A percentile compares a stretch with the other conserved stretches of the same genome.
These are phyloP conservation scores for Acleris sparsana DNA, from an alignment of 2,888 invertebrate genomes.

Conservation along the genomic window DNA sequence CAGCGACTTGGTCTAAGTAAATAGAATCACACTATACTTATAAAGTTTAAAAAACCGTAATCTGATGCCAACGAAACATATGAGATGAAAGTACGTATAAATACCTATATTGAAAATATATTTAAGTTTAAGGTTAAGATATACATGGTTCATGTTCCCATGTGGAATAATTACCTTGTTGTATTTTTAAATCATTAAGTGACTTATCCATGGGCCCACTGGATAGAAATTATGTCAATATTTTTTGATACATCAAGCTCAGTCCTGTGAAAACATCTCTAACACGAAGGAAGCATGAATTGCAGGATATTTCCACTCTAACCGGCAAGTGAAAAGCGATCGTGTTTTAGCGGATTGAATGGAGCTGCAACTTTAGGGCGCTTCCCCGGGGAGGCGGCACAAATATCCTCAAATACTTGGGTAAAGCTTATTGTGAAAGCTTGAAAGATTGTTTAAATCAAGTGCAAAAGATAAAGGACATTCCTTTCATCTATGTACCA, in stretches of 20 bases:
- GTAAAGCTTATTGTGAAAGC: not conserved
- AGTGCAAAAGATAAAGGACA: not conserved
- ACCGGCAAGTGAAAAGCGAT: slow-evolving; percentile 1
- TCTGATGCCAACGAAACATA: too few species aligned
- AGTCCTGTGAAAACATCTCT: not conserved
- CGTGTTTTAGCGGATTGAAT: slow-evolving; percentile 7
- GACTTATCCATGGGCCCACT: not conserved
- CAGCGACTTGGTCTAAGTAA: slow-evolving; percentile 17
- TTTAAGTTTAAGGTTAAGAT: too few species aligned
- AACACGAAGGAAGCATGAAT: not conserved
- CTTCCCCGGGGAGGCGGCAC: slow-evolving; percentile 7
- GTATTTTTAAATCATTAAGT: not conserved
- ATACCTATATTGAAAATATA: too few species aligned
- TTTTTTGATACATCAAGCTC: not conserved
- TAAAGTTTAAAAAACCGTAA: not conserved
- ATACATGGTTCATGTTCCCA: too few species aligned
- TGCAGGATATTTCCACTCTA: slow-evolving; percentile 3
- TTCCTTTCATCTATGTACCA: not conserved
- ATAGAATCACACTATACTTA: not conserved
- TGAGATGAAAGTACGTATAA: too few species aligned
- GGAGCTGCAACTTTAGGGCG: slow-evolving; percentile 16
- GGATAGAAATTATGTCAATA: not conserved
- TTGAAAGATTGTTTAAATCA: slow-evolving; percentile 2
- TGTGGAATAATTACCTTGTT: not conserved
- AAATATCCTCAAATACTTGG: slow-evolving; percentile 6